Base-by-base conservation (phyloP, 2,113 vertebrate genomes). In the Catharus minimus region DNA sequence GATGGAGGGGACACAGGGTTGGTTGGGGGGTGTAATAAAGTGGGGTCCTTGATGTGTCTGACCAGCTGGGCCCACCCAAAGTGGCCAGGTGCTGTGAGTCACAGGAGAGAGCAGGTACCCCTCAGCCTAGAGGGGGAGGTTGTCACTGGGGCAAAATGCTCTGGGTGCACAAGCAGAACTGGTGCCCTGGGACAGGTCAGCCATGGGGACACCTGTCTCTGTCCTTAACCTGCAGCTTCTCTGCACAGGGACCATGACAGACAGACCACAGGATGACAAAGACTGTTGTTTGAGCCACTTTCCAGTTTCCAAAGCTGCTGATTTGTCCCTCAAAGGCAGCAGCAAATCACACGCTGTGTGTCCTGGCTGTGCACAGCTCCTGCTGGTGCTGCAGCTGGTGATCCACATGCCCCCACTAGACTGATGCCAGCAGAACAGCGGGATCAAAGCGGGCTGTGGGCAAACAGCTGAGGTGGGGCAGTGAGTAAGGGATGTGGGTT, bases 321-420 rank as follows among this genome's bases (percentile, higher is more conserved):
- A 24, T 76, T 58, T 28, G 27, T 16, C 19, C 13, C 33, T 52
- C 50, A 52, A 5, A 2, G 22, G 77, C 73, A 80, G 58, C 38
- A 58, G 39, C 64, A n/a, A 72, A 55, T 15, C 2, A 0, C 27
- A 9, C 4, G 0, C 27, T 43, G 38, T 6, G 1, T 38, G 55
- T 32, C 26, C 49, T 52, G 2, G 1, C 24, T 17, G 13, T 10
- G 17, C 41, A 49, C 22, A 61, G 6, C 33, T 18, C 46, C 60
- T 5, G 47, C 46, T 23, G 68, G 28, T 27, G 46, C 69, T 65
- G 60, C 6, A 7, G 36, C 39, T 66, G 57, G 21, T 69, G 4
- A 1, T 32, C 44, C 27, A 5, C 2, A 0, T 3, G 4, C 17
- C 36, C 43, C 57, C 16, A 1, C 50, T 2, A 0, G 28, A 23